These are phyloP conservation scores for Uria aalge DNA, from an alignment of 2,113 vertebrate species.

Conservation along the genomic window DNA sequence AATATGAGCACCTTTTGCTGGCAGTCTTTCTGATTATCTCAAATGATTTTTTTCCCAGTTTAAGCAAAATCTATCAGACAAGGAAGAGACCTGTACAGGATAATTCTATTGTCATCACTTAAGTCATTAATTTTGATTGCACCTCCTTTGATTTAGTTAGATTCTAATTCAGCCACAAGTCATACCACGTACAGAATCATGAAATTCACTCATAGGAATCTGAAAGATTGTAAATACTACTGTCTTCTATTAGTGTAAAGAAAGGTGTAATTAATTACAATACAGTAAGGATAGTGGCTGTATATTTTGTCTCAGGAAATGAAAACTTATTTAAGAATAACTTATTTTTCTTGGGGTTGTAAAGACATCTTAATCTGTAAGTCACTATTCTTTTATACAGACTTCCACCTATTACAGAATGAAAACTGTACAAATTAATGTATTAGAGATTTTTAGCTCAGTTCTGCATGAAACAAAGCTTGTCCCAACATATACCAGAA, in stretches of 20 bases:
- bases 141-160: background rate
- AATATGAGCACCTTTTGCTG: background rate
- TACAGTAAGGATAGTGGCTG: background rate
- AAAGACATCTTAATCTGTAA: conserved; percentile 29
- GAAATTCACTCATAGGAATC: background rate
- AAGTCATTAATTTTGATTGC: background rate
- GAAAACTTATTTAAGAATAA: conserved; percentile 19
- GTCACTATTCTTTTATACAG: background rate
- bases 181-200: background rate
- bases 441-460: background rate
- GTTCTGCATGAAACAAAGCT: background rate
- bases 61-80: background rate
- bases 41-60: background rate
- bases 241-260: background rate
- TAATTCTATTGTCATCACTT: background rate
- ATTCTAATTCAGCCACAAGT: background rate
- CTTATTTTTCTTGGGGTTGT: conserved; percentile 21
- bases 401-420: background rate
- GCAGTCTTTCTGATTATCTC: background rate
- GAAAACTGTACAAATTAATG: background rate
- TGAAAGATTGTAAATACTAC: background rate
- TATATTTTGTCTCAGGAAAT: conserved; percentile 14
- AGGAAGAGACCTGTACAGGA: background rate
- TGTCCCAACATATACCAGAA: background rate
- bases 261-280: background rate